These are phyloP conservation scores for Agriopis leucophaearia DNA, from an alignment of 2,888 invertebrate species.

Conservation along the genomic window DNA sequence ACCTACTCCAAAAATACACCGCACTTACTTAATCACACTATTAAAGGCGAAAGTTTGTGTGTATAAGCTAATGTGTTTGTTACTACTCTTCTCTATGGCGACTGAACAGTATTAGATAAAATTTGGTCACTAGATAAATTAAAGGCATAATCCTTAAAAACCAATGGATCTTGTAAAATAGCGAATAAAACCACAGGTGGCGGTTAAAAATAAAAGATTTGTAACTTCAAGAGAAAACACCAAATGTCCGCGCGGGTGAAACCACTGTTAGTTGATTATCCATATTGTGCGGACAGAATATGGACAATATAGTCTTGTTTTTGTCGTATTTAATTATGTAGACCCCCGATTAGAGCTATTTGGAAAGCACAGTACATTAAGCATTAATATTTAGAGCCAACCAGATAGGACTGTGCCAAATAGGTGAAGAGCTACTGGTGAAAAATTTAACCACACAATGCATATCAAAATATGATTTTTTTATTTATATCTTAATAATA, in stretches of 20 bases:
- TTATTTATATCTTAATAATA: too few species aligned
- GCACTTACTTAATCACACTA: conserved; percentile 1
- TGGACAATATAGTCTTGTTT: neutral
- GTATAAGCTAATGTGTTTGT: neutral
- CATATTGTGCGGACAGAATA: too few species aligned
- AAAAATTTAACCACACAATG: neutral
- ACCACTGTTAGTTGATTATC: neutral
- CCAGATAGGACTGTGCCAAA: conserved; percentile 30
- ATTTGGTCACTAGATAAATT: too few species aligned
- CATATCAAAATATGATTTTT: neutral
- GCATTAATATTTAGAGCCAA: conserved; percentile 20
- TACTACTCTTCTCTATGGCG: neutral
- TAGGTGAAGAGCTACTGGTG: conserved; percentile 3
- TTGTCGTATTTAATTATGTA: neutral
- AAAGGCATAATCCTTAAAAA: too few species aligned
- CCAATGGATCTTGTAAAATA: too few species aligned
- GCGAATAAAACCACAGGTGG: too few species aligned
- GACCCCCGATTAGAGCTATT: conserved; percentile 13
- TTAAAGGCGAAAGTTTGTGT: neutral
- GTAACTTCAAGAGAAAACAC: too few species aligned
- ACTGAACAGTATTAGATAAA: too few species aligned
- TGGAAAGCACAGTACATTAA: conserved; percentile 23
- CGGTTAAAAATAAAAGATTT: too few species aligned
- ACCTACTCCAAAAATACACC: neutral
- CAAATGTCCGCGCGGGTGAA: too few species aligned